Base-by-base conservation (phyloP, 2,113 vertebrate species). In the Ictalurus furcatus region DNA sequence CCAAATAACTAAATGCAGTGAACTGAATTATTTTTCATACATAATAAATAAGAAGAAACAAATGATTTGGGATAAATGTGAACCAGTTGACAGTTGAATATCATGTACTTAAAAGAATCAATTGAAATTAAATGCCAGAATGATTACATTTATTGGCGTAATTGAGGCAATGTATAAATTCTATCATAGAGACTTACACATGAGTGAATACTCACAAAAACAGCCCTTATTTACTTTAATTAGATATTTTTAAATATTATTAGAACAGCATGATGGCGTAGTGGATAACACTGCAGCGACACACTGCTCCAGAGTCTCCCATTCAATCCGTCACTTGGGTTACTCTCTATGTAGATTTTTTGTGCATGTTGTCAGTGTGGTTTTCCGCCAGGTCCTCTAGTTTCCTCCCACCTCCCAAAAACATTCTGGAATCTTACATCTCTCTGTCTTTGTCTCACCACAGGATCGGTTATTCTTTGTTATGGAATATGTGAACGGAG, bases 391-490 rank as follows among this genome's bases (percentile, higher is more conserved):
- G 2, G 52, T 80, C 56, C 13, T 80, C 48, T 8, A 28, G 5
- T n/a, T 79, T 79, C 48, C 6, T 81, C 28, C 28, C n/a, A 19
- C n/a, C 19, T 82, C 54, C 23, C 19, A 58, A 59, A 82, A 34
- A 34, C 56, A 9, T 30, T 13, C 3, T 61, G 17, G 11, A 59
- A 28, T 67, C 76, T 58, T 86, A 16, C 11, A 67, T 25, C 80
- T 87, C 44, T 67, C 28, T 56, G 44, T 58, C 5, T 87, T 44
- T 90, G 30, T 73, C 52, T 88, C 25, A 83, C 23, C 94, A 90
- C 95, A 99, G 98, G 98, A 99, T 93, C 98, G 98, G 89, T 97
- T 99, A 93, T 99, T 99, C 94, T 99, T 99, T 86, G 98, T 99
- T 91, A 99, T 99, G 98, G 98, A 99, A 84, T 99, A 99, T 92